These are phyloP conservation scores for Sceliomorpha sp. DNA, from an alignment of 2,888 invertebrate species.

Conservation along the genomic window DNA sequence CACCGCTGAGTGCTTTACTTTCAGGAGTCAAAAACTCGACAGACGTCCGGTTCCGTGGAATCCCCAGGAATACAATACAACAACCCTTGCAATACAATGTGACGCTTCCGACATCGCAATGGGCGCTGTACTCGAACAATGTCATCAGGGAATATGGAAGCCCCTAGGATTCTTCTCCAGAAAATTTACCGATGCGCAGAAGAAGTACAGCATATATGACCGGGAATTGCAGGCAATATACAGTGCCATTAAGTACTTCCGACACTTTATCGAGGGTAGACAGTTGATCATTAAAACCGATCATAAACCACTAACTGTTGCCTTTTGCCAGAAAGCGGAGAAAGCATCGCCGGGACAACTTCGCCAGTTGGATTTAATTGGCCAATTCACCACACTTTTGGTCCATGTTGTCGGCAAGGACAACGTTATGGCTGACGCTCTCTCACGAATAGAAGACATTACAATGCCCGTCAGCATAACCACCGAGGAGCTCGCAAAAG, in stretches of 20 bases:
- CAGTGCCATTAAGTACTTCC: slow-evolving; percentile 17
- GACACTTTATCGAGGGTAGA: slow-evolving; percentile 21
- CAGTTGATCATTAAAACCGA: slow-evolving; percentile 7
- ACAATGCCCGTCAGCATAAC: slow-evolving; percentile 6
- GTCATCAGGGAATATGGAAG: too few species aligned
- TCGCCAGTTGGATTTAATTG: slow-evolving; percentile 27
- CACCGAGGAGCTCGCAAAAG: slow-evolving; percentile 4
- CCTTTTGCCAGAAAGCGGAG: slow-evolving; percentile 2
- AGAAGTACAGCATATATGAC: slow-evolving; percentile 18
- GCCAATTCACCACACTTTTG: slow-evolving; percentile 34
- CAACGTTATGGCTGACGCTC: slow-evolving; percentile 13
- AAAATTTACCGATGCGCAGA: slow-evolving; percentile 8
- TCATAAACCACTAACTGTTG: slow-evolving; percentile 15
- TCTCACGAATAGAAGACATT: slow-evolving; percentile 4
- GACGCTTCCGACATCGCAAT: slow-evolving; percentile 25
- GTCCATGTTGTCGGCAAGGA: slow-evolving; percentile 18
- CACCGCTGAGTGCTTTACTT: slow-evolving; percentile 25
- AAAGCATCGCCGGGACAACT: slow-evolving; percentile 27
- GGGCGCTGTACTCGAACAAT: slow-evolving; percentile 25
- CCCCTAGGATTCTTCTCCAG: slow-evolving; percentile 19
- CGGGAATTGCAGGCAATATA: slow-evolving; percentile 13
- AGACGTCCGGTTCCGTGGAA: too few species aligned
- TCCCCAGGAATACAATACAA: too few species aligned
- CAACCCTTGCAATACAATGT: too few species aligned
- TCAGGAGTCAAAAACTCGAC: slow-evolving; percentile 25